A percentile compares a stretch with the other conserved stretches of the same genome.
phyloP scores from a whole-genome alignment of 2,888 invertebrate genomes.

The Tillus elongatus region DNA sequence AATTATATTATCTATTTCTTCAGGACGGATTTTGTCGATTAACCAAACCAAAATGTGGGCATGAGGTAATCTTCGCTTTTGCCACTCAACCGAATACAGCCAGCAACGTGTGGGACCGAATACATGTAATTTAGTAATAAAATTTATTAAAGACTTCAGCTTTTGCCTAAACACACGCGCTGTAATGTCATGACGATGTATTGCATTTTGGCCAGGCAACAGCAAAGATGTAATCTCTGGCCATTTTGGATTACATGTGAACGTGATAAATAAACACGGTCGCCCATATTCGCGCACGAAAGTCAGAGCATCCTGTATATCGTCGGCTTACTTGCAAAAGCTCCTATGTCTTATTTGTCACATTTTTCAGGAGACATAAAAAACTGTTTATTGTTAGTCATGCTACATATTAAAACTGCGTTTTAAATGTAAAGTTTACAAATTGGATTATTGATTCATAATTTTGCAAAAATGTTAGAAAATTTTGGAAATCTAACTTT shows the following conservation, averaged over 20 bases:
- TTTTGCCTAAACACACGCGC: slow-evolving; percentile 20
- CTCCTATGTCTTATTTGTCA: too few species aligned
- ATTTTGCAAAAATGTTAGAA: too few species aligned
- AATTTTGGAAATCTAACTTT: too few species aligned
- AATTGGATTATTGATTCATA: too few species aligned
- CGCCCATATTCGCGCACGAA: slow-evolving; percentile 30
- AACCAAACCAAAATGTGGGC: too few species aligned
- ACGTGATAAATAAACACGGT: slow-evolving; percentile 30
- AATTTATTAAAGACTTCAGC: slow-evolving; percentile 14
- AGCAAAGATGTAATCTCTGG: slow-evolving; percentile 1
- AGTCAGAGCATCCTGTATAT: slow-evolving; percentile 31
- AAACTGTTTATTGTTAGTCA: too few species aligned
- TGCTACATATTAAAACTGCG: too few species aligned
- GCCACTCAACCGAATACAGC: slow-evolving; percentile 20
- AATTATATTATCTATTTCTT: slow-evolving; percentile 31
- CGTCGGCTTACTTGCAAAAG: too few species aligned
- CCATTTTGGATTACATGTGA: too few species aligned
- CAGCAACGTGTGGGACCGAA: slow-evolving; percentile 19
- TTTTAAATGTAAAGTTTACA: too few species aligned
- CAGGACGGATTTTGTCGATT: slow-evolving; percentile 25
- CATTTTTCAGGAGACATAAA: too few species aligned
- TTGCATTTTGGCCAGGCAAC: slow-evolving; percentile 5
- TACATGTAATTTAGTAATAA: slow-evolving; percentile 17
- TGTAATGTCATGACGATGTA: slow-evolving; percentile 19
- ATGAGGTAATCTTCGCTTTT: slow-evolving; percentile 16